These are phyloP conservation scores for Lordiphosa clarofinis DNA, from an alignment of 1,140 invertebrate species.

Conservation along the genomic window DNA sequence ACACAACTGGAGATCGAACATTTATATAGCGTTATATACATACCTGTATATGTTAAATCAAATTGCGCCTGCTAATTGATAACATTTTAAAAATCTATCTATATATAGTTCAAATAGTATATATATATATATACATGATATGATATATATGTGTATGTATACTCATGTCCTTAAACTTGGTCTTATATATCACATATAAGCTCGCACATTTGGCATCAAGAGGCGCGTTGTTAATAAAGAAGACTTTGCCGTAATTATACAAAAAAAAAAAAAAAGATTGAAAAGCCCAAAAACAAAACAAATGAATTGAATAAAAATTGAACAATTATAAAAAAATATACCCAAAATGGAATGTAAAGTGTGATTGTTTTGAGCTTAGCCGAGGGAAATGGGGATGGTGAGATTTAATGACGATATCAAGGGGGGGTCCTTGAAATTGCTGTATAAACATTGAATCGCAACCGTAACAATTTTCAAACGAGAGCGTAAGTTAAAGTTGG, in stretches of 20 bases:
- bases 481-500: too few relatives aligned
- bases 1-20: conserved; percentile 5
- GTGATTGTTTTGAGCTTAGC: not conserved
- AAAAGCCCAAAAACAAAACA: conserved; percentile 14
- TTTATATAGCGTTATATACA: conserved; percentile 19
- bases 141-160: conserved; percentile 1
- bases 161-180: conserved; percentile 15
- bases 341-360: conserved; percentile 17
- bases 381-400: not conserved
- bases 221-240: conserved; percentile 41
- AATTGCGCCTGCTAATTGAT: conserved; percentile 29
- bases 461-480: too few relatives aligned
- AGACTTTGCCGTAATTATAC: conserved; percentile 42
- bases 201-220: conserved; percentile 23
- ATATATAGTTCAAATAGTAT: conserved; percentile 25
- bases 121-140: conserved; percentile 9
- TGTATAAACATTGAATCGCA: too few relatives aligned
- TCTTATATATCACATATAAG: conserved; percentile 13
- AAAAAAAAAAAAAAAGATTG: conserved; percentile 10
- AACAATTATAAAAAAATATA: conserved; percentile 17
- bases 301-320: conserved; percentile 37
- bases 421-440: too few relatives aligned
- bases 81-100: conserved; percentile 41
- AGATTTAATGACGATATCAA: too few relatives aligned
- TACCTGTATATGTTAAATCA: conserved; percentile 35